Base-by-base conservation (phyloP, 2,113 vertebrate genomes). In the Elephas maximus region DNA sequence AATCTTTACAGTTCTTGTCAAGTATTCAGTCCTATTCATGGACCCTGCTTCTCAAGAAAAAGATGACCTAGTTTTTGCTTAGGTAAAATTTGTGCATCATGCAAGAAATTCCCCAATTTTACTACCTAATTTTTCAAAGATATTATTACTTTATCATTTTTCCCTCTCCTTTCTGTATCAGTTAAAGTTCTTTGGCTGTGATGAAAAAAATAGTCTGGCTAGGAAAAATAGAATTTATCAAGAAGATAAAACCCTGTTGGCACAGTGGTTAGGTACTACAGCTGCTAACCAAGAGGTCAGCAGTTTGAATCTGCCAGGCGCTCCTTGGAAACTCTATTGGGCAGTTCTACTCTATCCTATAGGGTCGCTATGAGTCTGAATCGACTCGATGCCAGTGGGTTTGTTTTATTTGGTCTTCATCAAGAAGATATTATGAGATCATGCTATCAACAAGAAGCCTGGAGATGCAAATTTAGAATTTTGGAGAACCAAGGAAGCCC, bases 361-460 rank as follows among this genome's bases (percentile, higher is more conserved):
- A 37, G 37, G 37, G 37, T 37, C 37, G 37, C 37, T 37, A 37
- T 37, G 37, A 37, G 37, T 37, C 37, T 37, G 37, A 37, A 37
- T 37, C 37, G 37, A 37, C 37, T 37, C 37, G 37, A 37, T 37
- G 37, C 37, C 37, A 37, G 37, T 37, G 37, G 37, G 37, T 37
- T 37, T 37, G 37, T 37, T 37, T 37, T 37, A 37, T 37, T 37
- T 37, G 37, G 37, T 37, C 37, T 37, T 37, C 37, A 37, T 37
- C 37, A 37, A 37, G 53, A 67, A 3, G 33, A 51, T 93, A 74
- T 81, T 89, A 8, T 73, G 76, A 93, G 67, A 86, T 73, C 2
- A n/a, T 45, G 24, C 1, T 53, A 73, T 90, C 79, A 96, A 82
- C 44, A 82, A 76, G 57, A 94, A 95, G 20, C 21, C 41, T 90